Conservation (phyloP, 2,113 vertebrate species). For the Catagonus wagneri region DNA sequence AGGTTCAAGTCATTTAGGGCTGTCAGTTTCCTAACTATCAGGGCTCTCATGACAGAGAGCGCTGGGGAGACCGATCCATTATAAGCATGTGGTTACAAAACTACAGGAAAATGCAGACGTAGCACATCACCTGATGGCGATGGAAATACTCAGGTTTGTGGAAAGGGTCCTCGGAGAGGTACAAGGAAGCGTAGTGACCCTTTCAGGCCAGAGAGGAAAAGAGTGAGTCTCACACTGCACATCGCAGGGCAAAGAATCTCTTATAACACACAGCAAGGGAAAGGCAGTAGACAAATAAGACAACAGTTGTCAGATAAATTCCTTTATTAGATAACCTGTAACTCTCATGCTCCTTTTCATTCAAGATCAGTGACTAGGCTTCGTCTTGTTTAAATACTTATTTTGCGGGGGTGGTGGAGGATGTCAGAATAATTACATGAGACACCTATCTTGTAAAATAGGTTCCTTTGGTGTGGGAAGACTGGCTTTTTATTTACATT, state of each 20-base stretch:
- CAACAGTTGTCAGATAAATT: background rate
- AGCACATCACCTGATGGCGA: background rate
- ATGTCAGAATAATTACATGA: background rate
- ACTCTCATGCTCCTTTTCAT: background rate
- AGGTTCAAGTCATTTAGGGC: no score
- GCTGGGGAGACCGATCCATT: background rate
- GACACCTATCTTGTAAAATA: background rate
- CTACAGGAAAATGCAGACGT: background rate
- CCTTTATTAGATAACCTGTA: background rate
- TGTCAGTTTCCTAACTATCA: background rate
- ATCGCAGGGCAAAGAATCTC: background rate
- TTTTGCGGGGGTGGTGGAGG: background rate
- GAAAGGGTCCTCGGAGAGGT: background rate
- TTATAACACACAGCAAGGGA: background rate
- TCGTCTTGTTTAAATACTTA: background rate
- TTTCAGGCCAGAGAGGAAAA: constrained; percentile 29
- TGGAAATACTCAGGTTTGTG: background rate
- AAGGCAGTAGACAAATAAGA: background rate
- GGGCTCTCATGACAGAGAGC: background rate
- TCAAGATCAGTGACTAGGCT: background rate
- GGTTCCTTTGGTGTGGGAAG: background rate
- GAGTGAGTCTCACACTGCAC: background rate
- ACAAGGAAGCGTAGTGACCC: background rate
- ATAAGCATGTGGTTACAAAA: background rate
- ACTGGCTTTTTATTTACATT: background rate